These are phyloP conservation scores for Pachydiplax longipennis DNA, from an alignment of 2,888 invertebrate genomes.

Conservation along the genomic window DNA sequence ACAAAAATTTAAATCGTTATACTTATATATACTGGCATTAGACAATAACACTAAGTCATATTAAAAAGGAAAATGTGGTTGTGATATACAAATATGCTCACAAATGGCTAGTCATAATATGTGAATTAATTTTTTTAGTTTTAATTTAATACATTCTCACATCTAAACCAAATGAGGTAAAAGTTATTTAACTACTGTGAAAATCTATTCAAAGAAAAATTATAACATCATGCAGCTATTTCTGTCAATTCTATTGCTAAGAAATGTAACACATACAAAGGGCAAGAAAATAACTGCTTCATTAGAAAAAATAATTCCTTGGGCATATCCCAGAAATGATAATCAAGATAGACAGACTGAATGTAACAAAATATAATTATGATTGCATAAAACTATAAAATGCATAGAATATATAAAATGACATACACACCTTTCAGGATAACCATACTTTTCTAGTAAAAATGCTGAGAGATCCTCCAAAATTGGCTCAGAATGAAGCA, in stretches of 20 bases:
- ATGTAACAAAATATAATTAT: neutral
- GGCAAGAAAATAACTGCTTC: neutral
- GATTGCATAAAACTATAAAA: neutral
- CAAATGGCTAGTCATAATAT: no score
- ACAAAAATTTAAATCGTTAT: no score
- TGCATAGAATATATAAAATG: neutral
- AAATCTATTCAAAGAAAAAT: no score
- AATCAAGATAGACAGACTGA: neutral
- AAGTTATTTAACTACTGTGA: no score
- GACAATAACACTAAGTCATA: no score
- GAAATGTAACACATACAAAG: neutral
- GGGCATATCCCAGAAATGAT: neutral
- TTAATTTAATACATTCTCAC: neutral
- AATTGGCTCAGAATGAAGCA: slow-evolving; percentile 91
- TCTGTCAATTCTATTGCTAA: neutral
- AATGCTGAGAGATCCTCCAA: slow-evolving; percentile 84
- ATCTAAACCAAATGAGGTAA: neutral
- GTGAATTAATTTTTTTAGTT: no score
- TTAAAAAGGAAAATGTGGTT: no score
- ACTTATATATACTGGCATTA: no score
- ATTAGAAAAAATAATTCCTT: neutral
- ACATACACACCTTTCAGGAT: slow-evolving; percentile 66
- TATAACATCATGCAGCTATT: no score
- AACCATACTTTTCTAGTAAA: slow-evolving; percentile 73
- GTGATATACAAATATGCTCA: no score